Conservation (phyloP, 1,140 invertebrate genomes). For the Mercenaria mercenaria region DNA sequence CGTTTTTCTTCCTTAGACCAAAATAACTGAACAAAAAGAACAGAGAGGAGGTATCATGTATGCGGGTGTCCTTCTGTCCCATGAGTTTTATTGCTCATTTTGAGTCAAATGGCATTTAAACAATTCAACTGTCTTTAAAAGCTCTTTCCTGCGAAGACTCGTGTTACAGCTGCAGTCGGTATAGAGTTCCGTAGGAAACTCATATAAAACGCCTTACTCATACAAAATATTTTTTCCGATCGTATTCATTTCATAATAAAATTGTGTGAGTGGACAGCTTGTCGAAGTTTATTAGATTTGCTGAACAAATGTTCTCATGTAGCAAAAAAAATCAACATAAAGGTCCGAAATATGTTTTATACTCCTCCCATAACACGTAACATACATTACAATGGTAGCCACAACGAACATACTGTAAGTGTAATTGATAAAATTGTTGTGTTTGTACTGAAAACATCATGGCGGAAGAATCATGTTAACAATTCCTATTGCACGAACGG, state of each 20-base stretch:
- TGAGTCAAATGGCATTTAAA: conserved; percentile 16
- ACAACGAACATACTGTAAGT: no score
- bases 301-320: no score
- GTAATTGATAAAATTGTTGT: no score
- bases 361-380: no score
- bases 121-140: not conserved
- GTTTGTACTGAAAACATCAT: no score
- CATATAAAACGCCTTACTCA: conserved; percentile 13
- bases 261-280: not conserved
- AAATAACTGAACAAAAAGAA: conserved; percentile 21
- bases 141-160: not conserved
- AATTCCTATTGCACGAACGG: no score
- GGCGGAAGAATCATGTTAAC: no score
- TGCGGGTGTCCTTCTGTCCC: conserved; percentile 34
- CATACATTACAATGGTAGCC: no score
- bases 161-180: conserved; percentile 11
- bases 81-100: conserved; percentile 32
- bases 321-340: no score
- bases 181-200: not conserved
- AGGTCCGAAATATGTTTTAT: no score
- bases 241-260: conserved; percentile 46
- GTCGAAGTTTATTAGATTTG: not conserved
- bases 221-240: not conserved
- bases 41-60: not conserved
- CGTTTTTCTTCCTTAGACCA: not conserved